Evolutionary conservation across 2,113 vertebrate genomes (phyloP).

Genomic region (Oxygymnocypris stewartii): DNA sequence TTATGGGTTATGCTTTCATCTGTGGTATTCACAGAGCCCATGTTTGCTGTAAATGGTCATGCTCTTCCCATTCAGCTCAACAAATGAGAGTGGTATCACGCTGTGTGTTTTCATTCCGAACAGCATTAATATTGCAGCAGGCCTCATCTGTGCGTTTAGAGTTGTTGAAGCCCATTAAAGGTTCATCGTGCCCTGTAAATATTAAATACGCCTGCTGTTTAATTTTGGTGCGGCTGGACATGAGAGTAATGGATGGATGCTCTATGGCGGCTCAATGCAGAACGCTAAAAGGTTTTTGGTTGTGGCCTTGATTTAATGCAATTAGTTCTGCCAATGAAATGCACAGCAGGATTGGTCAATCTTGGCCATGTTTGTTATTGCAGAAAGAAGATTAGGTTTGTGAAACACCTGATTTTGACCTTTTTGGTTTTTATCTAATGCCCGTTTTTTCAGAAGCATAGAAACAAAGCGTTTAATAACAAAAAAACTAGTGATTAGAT

Average conservation of each 20-base stretch:
- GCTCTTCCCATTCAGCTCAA: slow-evolving; percentile 6
- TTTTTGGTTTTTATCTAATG: not conserved
- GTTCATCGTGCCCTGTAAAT: slow-evolving; percentile 47
- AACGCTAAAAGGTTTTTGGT: slow-evolving; percentile 15
- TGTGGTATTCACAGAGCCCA: not conserved
- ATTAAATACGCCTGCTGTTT: slow-evolving; percentile 42
- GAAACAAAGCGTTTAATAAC: not conserved
- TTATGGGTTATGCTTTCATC: slow-evolving; percentile 27
- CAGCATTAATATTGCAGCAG: slow-evolving; percentile 46
- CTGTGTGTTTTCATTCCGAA: slow-evolving; percentile 38
- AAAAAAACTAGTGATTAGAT: not conserved
- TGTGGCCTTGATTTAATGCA: slow-evolving; percentile 14
- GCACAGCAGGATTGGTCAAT: not conserved
- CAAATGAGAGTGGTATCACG: slow-evolving; percentile 32
- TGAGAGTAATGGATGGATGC: slow-evolving; percentile 16
- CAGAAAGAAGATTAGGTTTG: not conserved
- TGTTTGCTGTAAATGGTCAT: slow-evolving; percentile 22
- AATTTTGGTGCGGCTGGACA: slow-evolving; percentile 9
- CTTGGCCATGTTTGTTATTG: not conserved
- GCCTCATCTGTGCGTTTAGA: slow-evolving; percentile 34
- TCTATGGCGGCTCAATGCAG: not conserved
- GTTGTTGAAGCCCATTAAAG: slow-evolving; percentile 39
- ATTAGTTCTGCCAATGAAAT: slow-evolving; percentile 23
- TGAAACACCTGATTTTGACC: not conserved
- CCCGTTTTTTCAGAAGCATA: not conserved